Base-by-base conservation (phyloP, 2,797 vertebrate species). In the Avahi laniger region DNA sequence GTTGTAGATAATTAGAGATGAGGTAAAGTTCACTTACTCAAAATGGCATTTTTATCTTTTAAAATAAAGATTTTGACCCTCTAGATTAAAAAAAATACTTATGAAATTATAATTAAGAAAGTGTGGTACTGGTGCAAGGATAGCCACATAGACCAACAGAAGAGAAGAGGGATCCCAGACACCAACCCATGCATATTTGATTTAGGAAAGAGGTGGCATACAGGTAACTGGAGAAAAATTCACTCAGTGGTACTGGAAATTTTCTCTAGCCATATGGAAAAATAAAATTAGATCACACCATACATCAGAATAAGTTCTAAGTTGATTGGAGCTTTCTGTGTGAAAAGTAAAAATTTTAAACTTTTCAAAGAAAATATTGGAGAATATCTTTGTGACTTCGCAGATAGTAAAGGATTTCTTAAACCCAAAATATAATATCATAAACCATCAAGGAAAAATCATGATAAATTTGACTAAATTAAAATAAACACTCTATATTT, bases 321-420 rank as follows among this genome's bases (percentile, higher is more conserved):
- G 15, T 28, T 90, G 48, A 72, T 33, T 57, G n/a, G 70, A 91
- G 26, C 43, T 82, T 43, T 89, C 69, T 17, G 48, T 24, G 20
- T 80, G 65, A 84, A 89, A 94, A 82, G 33, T 35, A 94, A 83
- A 79, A 57, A 50, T 92, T 93, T 78, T 24, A 95, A 91, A n/a
- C 7, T 69, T 92, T 91, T 91, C 52, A 76, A 78, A 92, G 75
- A 65, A 91, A 79, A 59, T 73, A 30, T 24, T 43, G 54, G 26
- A n/a, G 18, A 59, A 48, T 91, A 85, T 75, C 35, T 81, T 52
- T 43, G 24, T 81, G 35, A 95, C 17, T 18, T 54, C 73, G 26
- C 57, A 73, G 48, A 20, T 79, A n/a, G 41, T 73, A 52, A 72
- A 84, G 22, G 7, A 73, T 87, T 89, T 93, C 52, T 89, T 81